Percentiles rank a stretch among this genome's conserved stretches.
Conservation (phyloP, 2,797 vertebrate species). For the Glyptemys insculpta region DNA sequence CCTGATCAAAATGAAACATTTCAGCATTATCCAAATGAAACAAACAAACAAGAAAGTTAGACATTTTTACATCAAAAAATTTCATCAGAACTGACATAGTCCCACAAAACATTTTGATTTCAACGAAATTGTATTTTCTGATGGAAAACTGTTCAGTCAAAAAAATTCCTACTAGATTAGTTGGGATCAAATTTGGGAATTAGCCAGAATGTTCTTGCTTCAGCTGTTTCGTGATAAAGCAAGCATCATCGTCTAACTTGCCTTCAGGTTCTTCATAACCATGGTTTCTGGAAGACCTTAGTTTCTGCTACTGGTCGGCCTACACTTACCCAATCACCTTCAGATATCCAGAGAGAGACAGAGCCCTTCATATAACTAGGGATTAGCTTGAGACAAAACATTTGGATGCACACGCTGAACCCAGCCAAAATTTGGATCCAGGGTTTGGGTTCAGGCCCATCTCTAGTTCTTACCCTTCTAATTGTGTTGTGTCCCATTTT, state of each 20-base stretch:
- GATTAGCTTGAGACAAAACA: neutral
- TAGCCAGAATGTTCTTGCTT: neutral
- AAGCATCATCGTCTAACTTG: neutral
- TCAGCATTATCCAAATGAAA: neutral
- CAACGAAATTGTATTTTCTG: neutral
- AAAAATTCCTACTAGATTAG: neutral
- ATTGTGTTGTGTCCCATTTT: neutral
- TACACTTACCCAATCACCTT: neutral
- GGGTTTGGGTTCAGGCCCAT: neutral
- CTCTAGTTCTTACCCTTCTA: neutral
- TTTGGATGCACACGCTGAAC: neutral
- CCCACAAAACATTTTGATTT: neutral
- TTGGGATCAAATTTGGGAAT: neutral
- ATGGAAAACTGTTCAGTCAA: neutral
- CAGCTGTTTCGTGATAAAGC: neutral
- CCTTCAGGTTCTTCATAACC: neutral
- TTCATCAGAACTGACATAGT: neutral
- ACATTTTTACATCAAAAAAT: neutral
- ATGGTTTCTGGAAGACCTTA: neutral
- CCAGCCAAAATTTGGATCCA: neutral
- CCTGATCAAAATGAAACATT: neutral
- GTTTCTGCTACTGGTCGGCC: neutral
- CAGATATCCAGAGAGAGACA: neutral
- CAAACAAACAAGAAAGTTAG: neutral
- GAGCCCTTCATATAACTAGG: neutral